Conservation (phyloP, 2,797 vertebrate species). For the Macropodus opercularis region DNA sequence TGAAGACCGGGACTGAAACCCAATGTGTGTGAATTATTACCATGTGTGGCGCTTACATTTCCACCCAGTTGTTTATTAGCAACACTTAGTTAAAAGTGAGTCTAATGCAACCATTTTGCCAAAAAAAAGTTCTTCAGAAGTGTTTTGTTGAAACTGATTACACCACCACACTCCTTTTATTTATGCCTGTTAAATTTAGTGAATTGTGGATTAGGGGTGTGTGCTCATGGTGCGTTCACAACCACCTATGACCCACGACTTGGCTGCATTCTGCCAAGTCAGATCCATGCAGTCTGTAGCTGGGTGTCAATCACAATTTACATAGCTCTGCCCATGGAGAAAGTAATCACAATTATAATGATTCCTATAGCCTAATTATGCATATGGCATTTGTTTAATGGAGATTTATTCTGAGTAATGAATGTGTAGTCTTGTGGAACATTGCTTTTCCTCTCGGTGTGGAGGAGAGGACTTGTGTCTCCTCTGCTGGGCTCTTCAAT, state of each 20-base stretch:
- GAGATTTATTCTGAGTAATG: constrained; percentile 82
- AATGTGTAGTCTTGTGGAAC: constrained; percentile 84
- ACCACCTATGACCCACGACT: constrained; percentile 29
- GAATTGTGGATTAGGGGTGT: constrained; percentile 15
- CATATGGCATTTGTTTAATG: constrained; percentile 81
- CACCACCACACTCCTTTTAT: no score
- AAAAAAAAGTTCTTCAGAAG: neutral
- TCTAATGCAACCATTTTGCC: no score
- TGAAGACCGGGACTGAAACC: constrained; percentile 39
- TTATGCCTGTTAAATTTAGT: neutral
- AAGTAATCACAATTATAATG: constrained; percentile 81
- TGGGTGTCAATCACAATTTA: constrained; percentile 79
- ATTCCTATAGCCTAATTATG: constrained; percentile 80
- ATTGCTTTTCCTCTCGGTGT: constrained; percentile 72
- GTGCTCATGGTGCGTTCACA: constrained; percentile 30
- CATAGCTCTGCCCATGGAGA: constrained; percentile 65
- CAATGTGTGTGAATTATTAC: neutral
- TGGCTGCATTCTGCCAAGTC: constrained; percentile 25
- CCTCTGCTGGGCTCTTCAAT: constrained; percentile 62
- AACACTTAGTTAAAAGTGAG: no score
- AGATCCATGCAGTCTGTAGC: constrained; percentile 51
- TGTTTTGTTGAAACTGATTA: neutral
- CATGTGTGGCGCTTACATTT: neutral
- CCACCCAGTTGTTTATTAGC: neutral
- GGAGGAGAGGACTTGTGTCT: constrained; percentile 52